Percentiles rank a stretch among this genome's conserved stretches.
Conservation (phyloP, 2,888 invertebrate species). For the Poecilus cupreus region DNA sequence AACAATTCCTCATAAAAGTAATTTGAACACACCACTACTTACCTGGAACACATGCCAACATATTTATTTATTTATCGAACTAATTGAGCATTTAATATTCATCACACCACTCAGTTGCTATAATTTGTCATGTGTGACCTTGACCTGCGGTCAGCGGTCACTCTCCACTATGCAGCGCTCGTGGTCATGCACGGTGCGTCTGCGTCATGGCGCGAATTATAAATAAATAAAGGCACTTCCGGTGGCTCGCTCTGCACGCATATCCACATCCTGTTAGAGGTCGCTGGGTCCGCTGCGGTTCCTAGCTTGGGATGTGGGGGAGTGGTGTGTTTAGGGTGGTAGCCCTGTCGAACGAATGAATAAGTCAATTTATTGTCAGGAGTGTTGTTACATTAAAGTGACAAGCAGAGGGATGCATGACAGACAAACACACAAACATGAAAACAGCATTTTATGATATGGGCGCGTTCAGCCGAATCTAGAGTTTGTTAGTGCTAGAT, state of each 20-base stretch:
- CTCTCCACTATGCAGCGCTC: not conserved
- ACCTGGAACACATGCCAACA: not conserved
- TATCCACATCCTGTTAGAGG: not conserved
- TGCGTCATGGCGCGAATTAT: not conserved
- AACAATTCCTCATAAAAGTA: too few relatives aligned
- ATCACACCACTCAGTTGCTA: not conserved
- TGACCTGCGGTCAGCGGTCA: not conserved
- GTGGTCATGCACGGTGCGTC: not conserved
- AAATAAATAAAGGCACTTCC: constrained; percentile 12
- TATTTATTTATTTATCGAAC: not conserved
- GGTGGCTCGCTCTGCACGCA: not conserved
- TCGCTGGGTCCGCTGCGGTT: not conserved
- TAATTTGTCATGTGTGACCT: not conserved
- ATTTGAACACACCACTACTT: too few relatives aligned
- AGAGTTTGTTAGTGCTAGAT: too few relatives aligned
- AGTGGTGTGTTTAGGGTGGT: too few relatives aligned
- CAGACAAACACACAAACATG: too few relatives aligned
- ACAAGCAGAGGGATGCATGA: too few relatives aligned
- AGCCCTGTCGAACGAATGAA: too few relatives aligned
- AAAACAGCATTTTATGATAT: too few relatives aligned
- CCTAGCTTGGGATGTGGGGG: too few relatives aligned
- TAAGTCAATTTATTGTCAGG: too few relatives aligned
- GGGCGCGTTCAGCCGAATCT: too few relatives aligned
- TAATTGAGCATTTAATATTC: not conserved
- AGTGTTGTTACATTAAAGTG: too few relatives aligned